A percentile compares a stretch with the other conserved stretches of the same genome.
These are phyloP conservation scores for Petroica traversi DNA, from an alignment of 2,113 vertebrate genomes.

Conservation along the genomic window DNA sequence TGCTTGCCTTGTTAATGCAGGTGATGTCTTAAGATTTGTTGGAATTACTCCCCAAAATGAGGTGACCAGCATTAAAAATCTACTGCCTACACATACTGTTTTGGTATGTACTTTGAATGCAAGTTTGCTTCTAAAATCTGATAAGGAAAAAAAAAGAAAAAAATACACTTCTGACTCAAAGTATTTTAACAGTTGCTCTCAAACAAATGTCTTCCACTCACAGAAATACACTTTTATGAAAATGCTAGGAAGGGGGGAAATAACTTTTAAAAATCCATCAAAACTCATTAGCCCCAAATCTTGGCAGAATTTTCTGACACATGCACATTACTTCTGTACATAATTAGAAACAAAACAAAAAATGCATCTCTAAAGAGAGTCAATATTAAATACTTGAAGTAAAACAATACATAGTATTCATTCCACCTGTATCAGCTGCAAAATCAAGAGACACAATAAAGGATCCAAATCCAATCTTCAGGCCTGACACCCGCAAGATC, in stretches of 20 bases:
- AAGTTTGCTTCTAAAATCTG: background rate
- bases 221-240: background rate
- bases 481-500: background rate
- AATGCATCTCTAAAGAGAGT: conserved; percentile 24
- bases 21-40: background rate
- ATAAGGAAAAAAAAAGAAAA: background rate
- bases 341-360: conserved; percentile 8
- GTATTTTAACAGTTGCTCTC: background rate
- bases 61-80: background rate
- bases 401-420: conserved; percentile 78
- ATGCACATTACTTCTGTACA: background rate
- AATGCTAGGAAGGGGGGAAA: background rate
- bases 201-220: background rate
- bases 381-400: background rate
- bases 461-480: conserved; percentile 2
- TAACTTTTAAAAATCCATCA: background rate
- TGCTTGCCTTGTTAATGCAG: background rate
- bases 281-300: background rate
- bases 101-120: background rate
- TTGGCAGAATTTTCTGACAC: background rate
- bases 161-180: background rate
- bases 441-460: conserved; percentile 54
- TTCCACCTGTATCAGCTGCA: conserved; percentile 59
- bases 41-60: background rate
- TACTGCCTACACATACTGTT: background rate